Evolutionary conservation across 2,113 vertebrate species (phyloP), one percentile per base, ranked within the genome.

Genomic region (Embiotoca jacksoni): DNA sequence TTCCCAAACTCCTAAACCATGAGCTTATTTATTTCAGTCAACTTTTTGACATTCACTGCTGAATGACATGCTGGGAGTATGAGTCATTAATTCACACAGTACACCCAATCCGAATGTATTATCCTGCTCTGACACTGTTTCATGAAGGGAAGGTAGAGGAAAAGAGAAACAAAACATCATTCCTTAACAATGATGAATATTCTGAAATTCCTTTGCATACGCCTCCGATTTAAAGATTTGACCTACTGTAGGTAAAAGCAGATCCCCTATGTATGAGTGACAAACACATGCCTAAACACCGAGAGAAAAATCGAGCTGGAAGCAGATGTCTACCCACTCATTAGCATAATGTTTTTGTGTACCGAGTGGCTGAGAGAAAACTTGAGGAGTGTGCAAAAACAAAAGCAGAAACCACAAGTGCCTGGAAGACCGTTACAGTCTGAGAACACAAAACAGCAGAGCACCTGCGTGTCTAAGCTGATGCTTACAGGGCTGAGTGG

Each of bases 361-460:
- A 55, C 81, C 64, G 61, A 87, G 78, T 68, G 32, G 75, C 85
- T 75, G 71, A 84, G 83, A 84, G 82, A 89, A 86, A 89, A 84
- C 77, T 81, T 73, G 80, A 84, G 83, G 69, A 80, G 88, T 85
- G 87, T 77, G 86, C 78, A 92, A 93, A 94, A 94, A 93, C 89
- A 94, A 90, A 89, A 84, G 80, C 87, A 88, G 86, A 88, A 93
- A 94, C 94, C 92, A 92, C 93, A 84, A 92, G 91, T 89, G 91
- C 78, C 91, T 92, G 86, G 85, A 88, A 93, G 85, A 92, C 91
- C 90, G 91, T 92, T 94, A 92, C 69, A 69, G 90, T 87, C 90
- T 75, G 82, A 92, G 91, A 93, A 94, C 89, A 93, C 83, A 88
- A 75, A 84, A 91, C 89, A 93, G 84, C 77, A n/a, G 83, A 82